Evolutionary conservation across 2,888 invertebrate species (phyloP).

Genomic region (Plagodis pulveraria): DNA sequence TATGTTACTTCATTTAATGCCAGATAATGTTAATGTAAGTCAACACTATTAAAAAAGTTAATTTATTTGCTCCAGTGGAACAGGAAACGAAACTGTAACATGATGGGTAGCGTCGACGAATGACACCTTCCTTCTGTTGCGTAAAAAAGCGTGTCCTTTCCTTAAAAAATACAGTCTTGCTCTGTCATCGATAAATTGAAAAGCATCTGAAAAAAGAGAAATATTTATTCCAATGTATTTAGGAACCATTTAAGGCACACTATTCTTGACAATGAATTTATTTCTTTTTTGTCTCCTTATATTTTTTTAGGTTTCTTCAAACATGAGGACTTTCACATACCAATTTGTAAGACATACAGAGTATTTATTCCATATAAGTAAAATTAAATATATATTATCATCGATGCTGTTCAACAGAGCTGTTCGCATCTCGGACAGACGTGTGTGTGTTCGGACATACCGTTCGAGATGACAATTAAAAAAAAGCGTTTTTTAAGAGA

Average conservation of each 20-base stretch:
- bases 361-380: no score
- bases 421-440: no score
- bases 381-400: not conserved
- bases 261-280: no score
- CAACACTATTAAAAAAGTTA: slow-evolving; percentile 57
- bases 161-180: slow-evolving; percentile 39
- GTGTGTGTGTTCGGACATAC: no score
- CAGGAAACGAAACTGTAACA: slow-evolving; percentile 68
- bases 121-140: slow-evolving; percentile 77
- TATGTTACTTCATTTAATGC: slow-evolving; percentile 1
- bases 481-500: no score
- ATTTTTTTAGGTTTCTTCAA: no score
- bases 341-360: not conserved
- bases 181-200: slow-evolving; percentile 38
- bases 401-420: not conserved
- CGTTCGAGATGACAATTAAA: no score
- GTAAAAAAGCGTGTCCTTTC: slow-evolving; percentile 66
- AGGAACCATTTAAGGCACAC: not conserved
- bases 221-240: not conserved
- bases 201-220: slow-evolving; percentile 1
- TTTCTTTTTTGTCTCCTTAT: no score
- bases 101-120: slow-evolving; percentile 76
- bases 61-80: slow-evolving; percentile 64
- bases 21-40: slow-evolving; percentile 40
- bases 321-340: no score